A percentile compares a stretch with the other conserved stretches of the same genome.
phyloP scores from a whole-genome alignment of 2,113 vertebrate species.

The Podarcis muralis region DNA sequence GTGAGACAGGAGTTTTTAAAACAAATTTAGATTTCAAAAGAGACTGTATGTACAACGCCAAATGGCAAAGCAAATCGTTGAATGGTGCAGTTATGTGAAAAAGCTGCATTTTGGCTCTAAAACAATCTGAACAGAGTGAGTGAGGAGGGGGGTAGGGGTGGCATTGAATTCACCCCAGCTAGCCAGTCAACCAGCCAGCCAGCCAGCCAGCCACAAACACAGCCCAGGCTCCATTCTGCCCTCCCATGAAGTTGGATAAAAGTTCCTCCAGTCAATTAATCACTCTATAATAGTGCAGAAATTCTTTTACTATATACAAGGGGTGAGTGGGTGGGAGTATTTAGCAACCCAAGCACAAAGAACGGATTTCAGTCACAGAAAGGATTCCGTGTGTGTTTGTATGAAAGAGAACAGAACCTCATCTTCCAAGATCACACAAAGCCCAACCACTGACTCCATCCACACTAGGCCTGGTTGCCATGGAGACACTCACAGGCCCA shows the following conservation, averaged over 20 bases:
- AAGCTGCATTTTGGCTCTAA: background rate
- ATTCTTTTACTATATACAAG: background rate
- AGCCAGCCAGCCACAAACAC: background rate
- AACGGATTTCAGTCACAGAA: background rate
- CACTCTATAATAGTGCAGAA: background rate
- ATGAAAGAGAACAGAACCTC: background rate
- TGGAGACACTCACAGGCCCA: background rate
- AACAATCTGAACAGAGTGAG: background rate
- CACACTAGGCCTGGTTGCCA: background rate
- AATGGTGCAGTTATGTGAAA: background rate
- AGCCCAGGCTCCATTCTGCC: too few species aligned
- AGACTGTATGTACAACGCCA: too few species aligned
- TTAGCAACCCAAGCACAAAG: background rate
- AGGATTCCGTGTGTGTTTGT: background rate
- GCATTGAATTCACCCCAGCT: too few species aligned
- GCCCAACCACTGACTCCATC: background rate
- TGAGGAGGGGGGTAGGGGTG: too few species aligned
- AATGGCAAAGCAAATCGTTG: too few species aligned
- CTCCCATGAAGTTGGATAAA: background rate
- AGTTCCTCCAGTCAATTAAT: background rate
- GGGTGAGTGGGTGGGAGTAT: background rate
- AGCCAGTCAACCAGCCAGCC: background rate
- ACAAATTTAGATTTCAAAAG: too few species aligned
- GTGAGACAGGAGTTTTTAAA: too few species aligned
- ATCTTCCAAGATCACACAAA: background rate